Evolutionary conservation across 2,113 vertebrate genomes (phyloP), one percentile per base, ranked within the genome.

Genomic region (Bothrops jararaca): DNA sequence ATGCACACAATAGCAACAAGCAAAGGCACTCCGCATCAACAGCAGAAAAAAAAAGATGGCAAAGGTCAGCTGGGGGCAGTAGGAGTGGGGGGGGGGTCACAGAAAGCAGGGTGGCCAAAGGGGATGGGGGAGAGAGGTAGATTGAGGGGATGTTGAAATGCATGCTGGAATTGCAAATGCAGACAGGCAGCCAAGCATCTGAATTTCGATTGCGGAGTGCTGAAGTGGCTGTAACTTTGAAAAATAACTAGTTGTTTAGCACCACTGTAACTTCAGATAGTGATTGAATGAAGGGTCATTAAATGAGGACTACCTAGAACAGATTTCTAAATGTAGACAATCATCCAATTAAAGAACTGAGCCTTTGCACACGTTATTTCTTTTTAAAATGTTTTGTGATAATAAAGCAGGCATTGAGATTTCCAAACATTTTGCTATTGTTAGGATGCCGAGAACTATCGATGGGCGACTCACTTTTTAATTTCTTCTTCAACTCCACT

Each of bases 401-500:
- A 39, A 11, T 9, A 23, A 50, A 48, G 85, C 85, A 86, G 85
- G 23, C 45, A 29, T 4, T 90, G 48, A 90, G 22, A 80, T 89
- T 48, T 87, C 88, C 89, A 93, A 92, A 8, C 1, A 48, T 50
- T 90, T 12, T 2, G 80, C 50, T 1, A 10, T 29, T 3, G 88
- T 34, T 3, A 23, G 34, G 45, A 34, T 54, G 23, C 0, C 20
- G 22, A 91, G 1, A 91, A 1, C 86, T 39, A 24, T 6, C n/a
- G 1, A 18, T 92, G 74, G 5, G 0, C 0, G 39, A 97, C 98
- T 97, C 97, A 99, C 99, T 99, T 99, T 95, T 99, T 99, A 94
- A 99, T 99, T 97, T 99, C 99, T 92, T 99, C 99, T 97, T 99
- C 99, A 95, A 99, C 99, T 18, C 98, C 95, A 50, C 98, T 98